Evolutionary conservation across 2,113 vertebrate species (phyloP), one percentile per base, ranked within the genome.

Genomic region (Arizona elegans): DNA sequence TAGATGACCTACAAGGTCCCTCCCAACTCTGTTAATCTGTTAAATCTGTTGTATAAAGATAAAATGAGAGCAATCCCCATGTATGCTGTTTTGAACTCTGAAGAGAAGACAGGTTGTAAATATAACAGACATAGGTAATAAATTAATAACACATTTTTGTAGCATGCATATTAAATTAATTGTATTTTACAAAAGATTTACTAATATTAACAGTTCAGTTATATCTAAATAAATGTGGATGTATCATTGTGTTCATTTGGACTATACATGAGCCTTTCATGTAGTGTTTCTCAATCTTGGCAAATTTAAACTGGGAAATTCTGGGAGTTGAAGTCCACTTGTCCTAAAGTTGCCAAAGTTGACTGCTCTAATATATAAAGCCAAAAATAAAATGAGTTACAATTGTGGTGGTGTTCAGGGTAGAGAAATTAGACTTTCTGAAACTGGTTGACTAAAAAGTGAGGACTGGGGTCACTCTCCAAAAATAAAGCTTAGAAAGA

Each of bases 191-290:
- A 53, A 87, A 2, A 21, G 86, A 92, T 26, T 90, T 95, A 91
- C 33, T 95, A 53, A 88, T 87, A 59, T 93, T 94, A 94, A 75
- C 92, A 93, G 87, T 94, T 86, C 86, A 94, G 90, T 93, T 90
- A 10, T 91, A 92, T 29, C 93, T 89, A 95, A 53, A 94, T 62
- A 43, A 24, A 65, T 58, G 38, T 12, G 94, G 92, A 92, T 26
- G 11, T 86, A 8, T 29, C 38, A 75, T 95, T 55, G 0, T 70
- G 38, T 87, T 90, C 91, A 47, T 33, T 38, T 91, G 52, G 4
- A 0, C 47, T 53, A 11, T 33, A 75, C 23, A 81, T n/a, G 15
- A 9, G 24, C 9, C 59, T 65, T 65, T 65, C 29, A 29, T 65
- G 3, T 8, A 59, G 23, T 59, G 21, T 59, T 59, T 59, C 8